Evolutionary conservation across 2,888 invertebrate genomes (phyloP).

Genomic region (Amphipyra berbera): DNA sequence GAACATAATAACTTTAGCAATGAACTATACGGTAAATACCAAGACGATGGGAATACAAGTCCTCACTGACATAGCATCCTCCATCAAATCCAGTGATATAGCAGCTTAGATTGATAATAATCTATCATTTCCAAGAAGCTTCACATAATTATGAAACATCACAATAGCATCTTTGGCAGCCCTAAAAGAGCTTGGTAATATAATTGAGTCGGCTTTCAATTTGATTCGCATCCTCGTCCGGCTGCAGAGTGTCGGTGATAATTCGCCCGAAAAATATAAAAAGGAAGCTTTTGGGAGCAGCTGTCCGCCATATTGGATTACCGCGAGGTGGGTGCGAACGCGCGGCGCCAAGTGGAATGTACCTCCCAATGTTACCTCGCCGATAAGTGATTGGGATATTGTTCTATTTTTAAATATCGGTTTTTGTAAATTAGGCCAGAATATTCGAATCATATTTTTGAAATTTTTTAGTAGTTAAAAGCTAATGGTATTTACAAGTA

Average conservation of each 20-base stretch:
- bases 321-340: constrained; percentile 61
- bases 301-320: constrained; percentile 88
- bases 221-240: constrained; percentile 88
- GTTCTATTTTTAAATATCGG: constrained; percentile 27
- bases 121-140: background rate
- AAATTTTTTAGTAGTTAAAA: too few species aligned
- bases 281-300: constrained; percentile 80
- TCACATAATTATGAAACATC: constrained; percentile 5
- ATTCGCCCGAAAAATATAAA: constrained; percentile 89
- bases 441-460: too few species aligned
- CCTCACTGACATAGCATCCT: too few species aligned
- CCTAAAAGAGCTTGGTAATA: constrained; percentile 82
- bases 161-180: constrained; percentile 62
- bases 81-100: too few species aligned
- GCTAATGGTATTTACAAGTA: too few species aligned
- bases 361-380: constrained; percentile 13
- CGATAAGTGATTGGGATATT: constrained; percentile 48
- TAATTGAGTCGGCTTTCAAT: constrained; percentile 90
- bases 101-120: background rate
- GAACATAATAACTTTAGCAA: too few species aligned
- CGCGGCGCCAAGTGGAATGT: constrained; percentile 24
- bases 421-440: background rate
- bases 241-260: constrained; percentile 87
- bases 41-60: too few species aligned
- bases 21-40: too few species aligned